phyloP scores from a whole-genome alignment of 92 coral and sea anemone species.

The Zoanthus gigantus region DNA sequence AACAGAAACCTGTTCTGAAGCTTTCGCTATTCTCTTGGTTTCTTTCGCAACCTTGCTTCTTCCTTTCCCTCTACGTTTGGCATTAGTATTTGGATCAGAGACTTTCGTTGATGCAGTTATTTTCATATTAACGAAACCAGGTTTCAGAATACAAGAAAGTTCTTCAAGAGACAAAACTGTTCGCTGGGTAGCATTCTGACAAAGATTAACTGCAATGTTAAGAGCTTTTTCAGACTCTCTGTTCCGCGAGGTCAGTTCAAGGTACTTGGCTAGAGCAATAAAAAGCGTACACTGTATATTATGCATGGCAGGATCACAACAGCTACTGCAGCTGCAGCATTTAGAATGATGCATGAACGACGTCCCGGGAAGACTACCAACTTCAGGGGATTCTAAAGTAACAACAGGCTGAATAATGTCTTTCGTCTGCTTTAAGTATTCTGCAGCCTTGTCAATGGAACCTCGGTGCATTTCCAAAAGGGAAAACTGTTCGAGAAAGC shows the following conservation, averaged over 20 bases:
- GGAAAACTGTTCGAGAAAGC: conserved; percentile 75
- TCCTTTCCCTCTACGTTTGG: conserved; percentile 59
- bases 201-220: conserved; percentile 62
- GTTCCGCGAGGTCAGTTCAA: conserved; percentile 49
- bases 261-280: conserved; percentile 61
- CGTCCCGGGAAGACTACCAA: conserved; percentile 51
- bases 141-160: conserved; percentile 48
- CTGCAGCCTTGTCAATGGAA: conserved; percentile 58
- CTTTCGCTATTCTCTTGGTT: conserved; percentile 49
- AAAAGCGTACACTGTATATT: conserved; percentile 52
- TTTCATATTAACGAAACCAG: conserved; percentile 20
- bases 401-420: conserved; percentile 59
- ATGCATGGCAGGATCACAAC: conserved; percentile 78
- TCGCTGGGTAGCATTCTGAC: conserved; percentile 53
- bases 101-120: neutral
- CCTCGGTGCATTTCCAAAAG: conserved; percentile 74
- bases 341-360: conserved; percentile 67
- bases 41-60: conserved; percentile 47
- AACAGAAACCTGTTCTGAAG: conserved; percentile 20
- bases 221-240: conserved; percentile 51
- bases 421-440: conserved; percentile 62
- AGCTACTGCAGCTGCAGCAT: conserved; percentile 67
- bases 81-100: conserved; percentile 14
- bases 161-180: conserved; percentile 53
- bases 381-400: conserved; percentile 43